Percentiles rank a stretch among this genome's conserved stretches.
Conservation (phyloP, 2,797 vertebrate genomes). For the Sebastes vulpes region DNA sequence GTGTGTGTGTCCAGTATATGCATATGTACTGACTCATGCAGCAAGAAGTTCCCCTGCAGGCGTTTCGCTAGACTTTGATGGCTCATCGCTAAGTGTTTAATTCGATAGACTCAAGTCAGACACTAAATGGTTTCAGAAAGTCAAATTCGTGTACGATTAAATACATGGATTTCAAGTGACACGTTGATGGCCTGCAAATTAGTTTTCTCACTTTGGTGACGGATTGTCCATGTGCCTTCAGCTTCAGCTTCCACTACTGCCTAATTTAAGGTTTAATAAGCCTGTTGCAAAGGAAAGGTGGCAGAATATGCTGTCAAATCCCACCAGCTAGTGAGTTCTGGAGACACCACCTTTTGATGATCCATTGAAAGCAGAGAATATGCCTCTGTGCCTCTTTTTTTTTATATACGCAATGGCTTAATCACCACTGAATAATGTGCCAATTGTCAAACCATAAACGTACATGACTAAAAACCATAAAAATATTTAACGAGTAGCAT, state of each 20-base stretch:
- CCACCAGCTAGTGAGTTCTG: background rate
- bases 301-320: slow-evolving; percentile 38
- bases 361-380: slow-evolving; percentile 18
- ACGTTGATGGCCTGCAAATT: slow-evolving; percentile 23
- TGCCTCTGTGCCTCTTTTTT: background rate
- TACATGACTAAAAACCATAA: background rate
- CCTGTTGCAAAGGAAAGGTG: slow-evolving; percentile 31
- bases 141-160: background rate
- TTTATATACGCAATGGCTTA: background rate
- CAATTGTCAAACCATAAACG: slow-evolving; percentile 11
- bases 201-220: slow-evolving; percentile 29
- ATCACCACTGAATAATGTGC: slow-evolving; percentile 9
- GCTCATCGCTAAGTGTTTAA: slow-evolving; percentile 12
- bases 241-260: slow-evolving; percentile 39
- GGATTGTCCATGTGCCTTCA: slow-evolving; percentile 16
- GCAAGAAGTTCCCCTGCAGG: slow-evolving; percentile 9
- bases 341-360: slow-evolving; percentile 24
- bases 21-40: slow-evolving; percentile 13
- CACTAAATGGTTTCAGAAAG: background rate
- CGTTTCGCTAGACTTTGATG: slow-evolving; percentile 15
- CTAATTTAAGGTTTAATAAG: slow-evolving; percentile 68
- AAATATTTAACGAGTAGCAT: slow-evolving; percentile 9
- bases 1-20: background rate
- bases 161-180: slow-evolving; percentile 20
- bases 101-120: background rate